These are phyloP conservation scores for Hippocampus comes DNA, from an alignment of 2,113 vertebrate genomes.

Conservation along the genomic window DNA sequence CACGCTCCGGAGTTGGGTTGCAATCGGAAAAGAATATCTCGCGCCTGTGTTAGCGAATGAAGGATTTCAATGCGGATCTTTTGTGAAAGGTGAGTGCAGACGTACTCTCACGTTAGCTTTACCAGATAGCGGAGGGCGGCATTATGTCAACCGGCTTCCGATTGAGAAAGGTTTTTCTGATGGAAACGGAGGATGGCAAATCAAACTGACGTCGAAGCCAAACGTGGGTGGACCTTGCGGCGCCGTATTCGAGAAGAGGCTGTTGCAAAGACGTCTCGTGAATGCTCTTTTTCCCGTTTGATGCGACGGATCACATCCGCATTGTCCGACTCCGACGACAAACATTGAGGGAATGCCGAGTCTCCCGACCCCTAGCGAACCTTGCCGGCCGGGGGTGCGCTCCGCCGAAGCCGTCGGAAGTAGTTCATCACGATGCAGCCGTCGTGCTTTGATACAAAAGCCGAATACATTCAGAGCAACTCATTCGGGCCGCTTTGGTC, in stretches of 20 bases:
- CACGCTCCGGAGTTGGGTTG: too few relatives aligned
- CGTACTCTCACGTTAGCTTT: too few relatives aligned
- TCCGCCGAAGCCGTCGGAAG: conserved; percentile 23
- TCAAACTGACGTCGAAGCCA: background rate
- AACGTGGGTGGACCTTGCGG: background rate
- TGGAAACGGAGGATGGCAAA: background rate
- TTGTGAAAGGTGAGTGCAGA: too few relatives aligned
- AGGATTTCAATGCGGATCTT: too few relatives aligned
- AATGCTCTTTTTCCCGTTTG: conserved; percentile 10
- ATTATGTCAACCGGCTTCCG: too few relatives aligned
- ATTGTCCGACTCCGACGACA: conserved; percentile 35
- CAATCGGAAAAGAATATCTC: too few relatives aligned
- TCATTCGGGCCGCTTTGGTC: conserved; percentile 17
- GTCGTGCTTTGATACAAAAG: conserved; percentile 34
- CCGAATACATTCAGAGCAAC: conserved; percentile 50
- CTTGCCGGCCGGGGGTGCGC: conserved; percentile 7
- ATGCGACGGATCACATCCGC: conserved; percentile 62
- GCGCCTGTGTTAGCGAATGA: too few relatives aligned
- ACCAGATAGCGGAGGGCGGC: too few relatives aligned
- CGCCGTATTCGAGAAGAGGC: background rate
- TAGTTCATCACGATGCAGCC: conserved; percentile 30
- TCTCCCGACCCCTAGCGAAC: conserved; percentile 33
- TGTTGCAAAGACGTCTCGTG: background rate
- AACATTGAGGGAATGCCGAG: conserved; percentile 51
- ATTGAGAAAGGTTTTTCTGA: too few relatives aligned